Evolutionary conservation across 30 jellyfish, hydroid and myxozoan species (phyloP), one percentile per base, ranked within the genome.

Genomic region (Aurelia sp.): DNA sequence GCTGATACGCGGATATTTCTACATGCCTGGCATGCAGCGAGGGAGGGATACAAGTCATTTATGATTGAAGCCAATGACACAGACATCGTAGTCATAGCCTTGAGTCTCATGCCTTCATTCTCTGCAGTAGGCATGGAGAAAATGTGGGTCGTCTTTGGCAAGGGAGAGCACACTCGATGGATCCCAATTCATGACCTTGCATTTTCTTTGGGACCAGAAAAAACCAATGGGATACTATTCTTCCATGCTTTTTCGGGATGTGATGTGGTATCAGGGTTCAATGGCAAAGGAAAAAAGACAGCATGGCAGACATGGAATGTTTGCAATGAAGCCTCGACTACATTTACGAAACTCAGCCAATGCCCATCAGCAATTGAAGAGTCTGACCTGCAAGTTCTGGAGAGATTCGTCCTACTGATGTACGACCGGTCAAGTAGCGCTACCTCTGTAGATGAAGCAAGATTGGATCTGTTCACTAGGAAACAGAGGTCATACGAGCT

Each of bases 81-180:
- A 21, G 87, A 76, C 44, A 80, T 76, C 18, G 31, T 76, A 11
- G 87, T 76, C 35, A 72, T 76, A 24, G 87, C 78, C 18, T 21
- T 76, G n/a, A 33, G 73, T 33, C 31, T 20, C 58, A 61, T 61
- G 72, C n/a, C 78, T 19, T 21, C 18, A 30, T 27, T 67, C 15
- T 15, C 20, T 33, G 59, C n/a, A 76, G 17, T 57, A 53, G 59
- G 79, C 15, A 22, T 76, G 17, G 59, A 19, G 19, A 53, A 76
- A 31, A 21, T 76, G 52, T 76, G 87, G 87, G 59, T 76, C 57
- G 78, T 80, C 13, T 76, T 76, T 76, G 87, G 87, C 17, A 55
- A 50, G 38, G 87, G 87, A 76, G 55, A 41, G 35, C 15, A 21
- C 52, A 33, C 66, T 24, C 15, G 79, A 24, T 24, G 27, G 55